A percentile compares a stretch with the other conserved stretches of the same genome.
phyloP scores from a whole-genome alignment of 2,113 vertebrate species.

The Eublepharis macularius region DNA sequence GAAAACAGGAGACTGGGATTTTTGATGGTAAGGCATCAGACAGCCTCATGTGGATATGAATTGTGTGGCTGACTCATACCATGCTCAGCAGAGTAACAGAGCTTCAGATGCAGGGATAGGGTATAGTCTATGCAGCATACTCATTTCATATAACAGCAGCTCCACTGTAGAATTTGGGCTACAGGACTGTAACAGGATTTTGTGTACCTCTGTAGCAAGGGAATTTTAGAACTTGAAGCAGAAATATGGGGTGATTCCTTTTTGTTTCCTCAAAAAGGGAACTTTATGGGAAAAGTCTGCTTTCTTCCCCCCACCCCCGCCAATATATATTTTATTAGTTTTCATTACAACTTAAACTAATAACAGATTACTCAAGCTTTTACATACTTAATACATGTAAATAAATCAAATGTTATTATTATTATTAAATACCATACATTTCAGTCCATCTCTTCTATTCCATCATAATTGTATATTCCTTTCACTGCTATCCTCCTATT shows the following conservation, averaged over 20 bases:
- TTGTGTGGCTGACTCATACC: background rate
- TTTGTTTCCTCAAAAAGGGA: background rate
- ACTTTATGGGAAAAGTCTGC: background rate
- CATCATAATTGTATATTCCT: background rate
- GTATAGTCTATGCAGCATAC: no score
- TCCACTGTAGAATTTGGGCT: background rate
- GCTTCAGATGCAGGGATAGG: background rate
- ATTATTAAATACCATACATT: no score
- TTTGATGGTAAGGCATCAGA: background rate
- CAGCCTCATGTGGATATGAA: background rate
- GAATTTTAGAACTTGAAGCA: background rate
- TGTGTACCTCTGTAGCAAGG: background rate
- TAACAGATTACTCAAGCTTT: no score
- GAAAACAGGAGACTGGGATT: background rate
- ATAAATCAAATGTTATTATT: no score
- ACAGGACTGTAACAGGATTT: background rate
- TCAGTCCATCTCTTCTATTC: no score
- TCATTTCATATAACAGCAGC: no score
- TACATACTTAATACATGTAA: no score
- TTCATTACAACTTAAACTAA: no score
- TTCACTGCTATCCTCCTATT: no score
- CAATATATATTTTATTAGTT: no score
- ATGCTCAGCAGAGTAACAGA: background rate
- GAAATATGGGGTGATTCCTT: background rate
- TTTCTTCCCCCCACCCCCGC: no score